Evolutionary conservation across 1,140 invertebrate genomes (phyloP), one percentile per base, ranked within the genome.

Genomic region (Tetramorium simillimum): DNA sequence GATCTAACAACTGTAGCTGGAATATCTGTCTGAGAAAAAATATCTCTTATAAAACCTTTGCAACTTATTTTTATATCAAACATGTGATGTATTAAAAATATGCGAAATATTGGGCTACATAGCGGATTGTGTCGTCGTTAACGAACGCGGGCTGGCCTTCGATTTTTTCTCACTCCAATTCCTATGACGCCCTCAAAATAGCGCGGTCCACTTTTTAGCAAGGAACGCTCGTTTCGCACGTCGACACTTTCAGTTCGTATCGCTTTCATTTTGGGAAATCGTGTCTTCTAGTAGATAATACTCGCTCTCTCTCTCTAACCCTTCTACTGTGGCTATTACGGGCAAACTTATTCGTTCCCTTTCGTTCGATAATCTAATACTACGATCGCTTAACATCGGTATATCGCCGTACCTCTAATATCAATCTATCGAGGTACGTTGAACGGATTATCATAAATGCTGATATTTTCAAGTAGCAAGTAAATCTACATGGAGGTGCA

Each of bases 281-380:
- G 37, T 53, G 21, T 18, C 6, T 53, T 75, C 18, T 12, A 58
- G 1, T 82, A 43, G 49, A 12, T 75, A 49, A 84, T 53, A 58
- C 58, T 67, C 75, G 86, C 58, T 58, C 18, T 53, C 14, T 18
- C 58, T 67, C 75, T 88, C 58, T 58, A 40, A 65, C 56, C 37
- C 24, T 40, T n/a, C 28, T 72, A 49, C 43, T 16, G 5, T 78
- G 21, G 10, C 28, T 28, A 9, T 73, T 53, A 40, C 28, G 37
- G 37, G 37, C 78, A 12, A 69, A 33, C 24, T 51, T 58, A 60
- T 73, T 56, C 37, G 37, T 28, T 28, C 37, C 72, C 33, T 58
- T 77, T 80, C 69, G 49, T 56, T 86, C 87, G 87, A 90, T 86
- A 89, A 82, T 76, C 67, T 86, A 80, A 88, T 86, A 86, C 18